These are phyloP conservation scores for Phengaris arion DNA, from an alignment of 2,888 invertebrate genomes.

Conservation along the genomic window DNA sequence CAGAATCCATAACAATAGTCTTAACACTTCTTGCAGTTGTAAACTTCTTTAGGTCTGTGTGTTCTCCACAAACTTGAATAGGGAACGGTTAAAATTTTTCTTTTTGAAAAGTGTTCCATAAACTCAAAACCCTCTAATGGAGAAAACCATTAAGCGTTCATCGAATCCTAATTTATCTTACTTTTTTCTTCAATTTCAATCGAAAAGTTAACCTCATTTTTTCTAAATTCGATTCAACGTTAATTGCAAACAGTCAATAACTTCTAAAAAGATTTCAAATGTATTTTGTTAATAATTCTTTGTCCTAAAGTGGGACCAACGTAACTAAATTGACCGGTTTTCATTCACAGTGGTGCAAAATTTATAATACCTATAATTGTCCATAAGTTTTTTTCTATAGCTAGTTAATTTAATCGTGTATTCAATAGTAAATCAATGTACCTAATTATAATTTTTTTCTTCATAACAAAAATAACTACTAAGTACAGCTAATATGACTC, in stretches of 20 bases:
- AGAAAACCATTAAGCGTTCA: constrained; percentile 72
- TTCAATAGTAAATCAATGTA: no score
- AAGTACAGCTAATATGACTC: no score
- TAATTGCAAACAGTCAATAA: constrained; percentile 58
- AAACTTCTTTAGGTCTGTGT: constrained; percentile 44
- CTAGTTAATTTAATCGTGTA: no score
- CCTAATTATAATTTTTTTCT: neutral
- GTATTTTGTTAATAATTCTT: constrained; percentile 28
- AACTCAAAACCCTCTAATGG: constrained; percentile 74
- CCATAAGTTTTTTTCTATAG: no score
- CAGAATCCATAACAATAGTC: no score
- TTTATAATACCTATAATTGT: no score
- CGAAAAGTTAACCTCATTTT: constrained; percentile 57
- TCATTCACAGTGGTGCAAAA: neutral
- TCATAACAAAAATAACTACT: neutral
- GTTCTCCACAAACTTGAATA: constrained; percentile 56
- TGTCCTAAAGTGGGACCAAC: neutral
- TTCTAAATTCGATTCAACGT: constrained; percentile 56
- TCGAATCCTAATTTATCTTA: constrained; percentile 75
- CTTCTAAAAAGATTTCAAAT: constrained; percentile 44
- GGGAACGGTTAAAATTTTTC: constrained; percentile 64
- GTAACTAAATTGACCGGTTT: neutral
- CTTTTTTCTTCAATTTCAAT: constrained; percentile 65
- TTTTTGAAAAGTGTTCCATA: constrained; percentile 58
- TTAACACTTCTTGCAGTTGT: neutral